Percentiles rank a stretch among this genome's conserved stretches.
Evolutionary conservation across 2,888 invertebrate species (phyloP).

Genomic region (Tricholauxania praeusta): DNA sequence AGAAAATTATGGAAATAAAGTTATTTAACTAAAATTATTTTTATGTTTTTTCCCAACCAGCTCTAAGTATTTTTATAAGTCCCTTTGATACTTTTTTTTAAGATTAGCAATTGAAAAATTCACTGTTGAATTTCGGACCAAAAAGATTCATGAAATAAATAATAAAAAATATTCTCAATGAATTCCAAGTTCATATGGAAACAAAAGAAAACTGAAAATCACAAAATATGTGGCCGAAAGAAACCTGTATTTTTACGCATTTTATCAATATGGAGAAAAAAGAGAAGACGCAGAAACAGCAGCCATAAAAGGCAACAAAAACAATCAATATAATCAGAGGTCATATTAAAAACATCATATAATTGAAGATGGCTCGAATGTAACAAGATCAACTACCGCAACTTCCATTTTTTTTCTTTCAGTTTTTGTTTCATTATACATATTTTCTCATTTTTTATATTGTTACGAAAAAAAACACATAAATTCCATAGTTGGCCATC

Average conservation of each 20-base stretch:
- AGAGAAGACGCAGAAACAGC: not conserved
- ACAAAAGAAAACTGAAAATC: not conserved
- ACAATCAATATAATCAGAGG: not conserved
- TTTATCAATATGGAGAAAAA: slow-evolving; percentile 1
- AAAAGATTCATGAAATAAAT: not conserved
- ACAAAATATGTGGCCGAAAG: not conserved
- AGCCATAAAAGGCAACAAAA: not conserved
- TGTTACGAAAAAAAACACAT: not conserved
- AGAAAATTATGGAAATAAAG: no score
- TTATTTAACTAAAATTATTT: no score
- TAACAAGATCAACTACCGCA: slow-evolving; percentile 13
- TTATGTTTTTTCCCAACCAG: no score
- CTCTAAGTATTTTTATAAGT: no score
- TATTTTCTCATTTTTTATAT: not conserved
- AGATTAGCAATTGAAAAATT: no score
- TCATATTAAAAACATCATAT: not conserved
- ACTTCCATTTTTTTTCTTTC: slow-evolving; percentile 6
- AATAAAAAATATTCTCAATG: slow-evolving; percentile 6
- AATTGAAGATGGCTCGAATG: slow-evolving; percentile 18
- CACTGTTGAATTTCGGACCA: no score
- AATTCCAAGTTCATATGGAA: not conserved
- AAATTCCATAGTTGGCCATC: slow-evolving; percentile 3
- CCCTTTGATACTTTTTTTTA: no score
- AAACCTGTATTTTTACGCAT: slow-evolving; percentile 28
- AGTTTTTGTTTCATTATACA: not conserved